Conservation (phyloP, 1,140 invertebrate species). For the Drosophila micromelanica region DNA sequence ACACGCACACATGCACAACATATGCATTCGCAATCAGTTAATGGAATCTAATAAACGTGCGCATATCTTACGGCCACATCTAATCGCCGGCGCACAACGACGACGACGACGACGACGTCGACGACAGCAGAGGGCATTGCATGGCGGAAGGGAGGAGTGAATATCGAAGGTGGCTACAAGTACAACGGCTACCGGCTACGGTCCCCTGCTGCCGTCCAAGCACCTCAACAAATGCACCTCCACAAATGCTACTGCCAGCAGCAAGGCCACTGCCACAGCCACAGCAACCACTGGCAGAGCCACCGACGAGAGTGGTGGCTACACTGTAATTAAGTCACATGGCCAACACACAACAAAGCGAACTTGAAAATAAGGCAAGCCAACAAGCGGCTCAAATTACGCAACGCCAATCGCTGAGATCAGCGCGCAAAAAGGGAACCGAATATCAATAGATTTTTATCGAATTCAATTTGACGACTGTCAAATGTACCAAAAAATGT, state of each 20-base stretch:
- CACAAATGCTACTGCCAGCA: constrained; percentile 36
- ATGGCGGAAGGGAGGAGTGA: neutral
- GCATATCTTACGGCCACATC: constrained; percentile 72
- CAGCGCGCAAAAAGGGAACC: neutral
- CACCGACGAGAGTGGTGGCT: constrained; percentile 15
- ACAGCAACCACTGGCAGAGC: neutral
- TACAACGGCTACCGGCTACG: constrained; percentile 32
- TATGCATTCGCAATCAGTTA: constrained; percentile 68
- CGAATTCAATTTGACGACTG: neutral
- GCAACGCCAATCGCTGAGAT: constrained; percentile 32
- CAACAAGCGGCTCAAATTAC: constrained; percentile 28
- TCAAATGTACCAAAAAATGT: neutral
- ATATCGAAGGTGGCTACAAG: constrained; percentile 28
- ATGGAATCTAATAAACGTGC: constrained; percentile 80
- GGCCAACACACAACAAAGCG: constrained; percentile 21
- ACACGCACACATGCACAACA: constrained; percentile 16
- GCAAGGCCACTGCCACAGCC: constrained; percentile 49
- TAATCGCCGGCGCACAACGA: constrained; percentile 69
- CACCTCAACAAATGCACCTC: constrained; percentile 16
- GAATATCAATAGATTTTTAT: neutral
- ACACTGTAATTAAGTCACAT: constrained; percentile 70
- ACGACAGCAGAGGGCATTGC: neutral
- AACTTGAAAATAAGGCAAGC: constrained; percentile 11
- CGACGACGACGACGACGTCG: constrained; percentile 10
- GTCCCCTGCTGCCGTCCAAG: constrained; percentile 2